These are phyloP conservation scores for Apotomis capreana DNA, from an alignment of 2,888 invertebrate species.

Conservation along the genomic window DNA sequence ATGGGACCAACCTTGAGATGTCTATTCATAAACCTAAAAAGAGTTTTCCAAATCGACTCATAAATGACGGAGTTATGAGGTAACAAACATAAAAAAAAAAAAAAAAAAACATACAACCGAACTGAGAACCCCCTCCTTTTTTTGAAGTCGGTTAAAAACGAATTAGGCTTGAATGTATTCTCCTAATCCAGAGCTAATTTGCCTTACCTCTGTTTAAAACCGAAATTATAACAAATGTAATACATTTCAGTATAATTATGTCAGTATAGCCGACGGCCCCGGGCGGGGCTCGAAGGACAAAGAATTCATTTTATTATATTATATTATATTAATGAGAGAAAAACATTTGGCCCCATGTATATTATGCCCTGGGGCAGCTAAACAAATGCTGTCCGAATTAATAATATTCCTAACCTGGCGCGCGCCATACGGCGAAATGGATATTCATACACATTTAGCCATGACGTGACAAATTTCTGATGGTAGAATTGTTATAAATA, in stretches of 20 bases:
- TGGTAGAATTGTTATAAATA: too few relatives aligned
- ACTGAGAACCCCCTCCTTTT: too few relatives aligned
- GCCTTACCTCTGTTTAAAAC: neutral
- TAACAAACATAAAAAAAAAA: too few relatives aligned
- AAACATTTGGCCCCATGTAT: neutral
- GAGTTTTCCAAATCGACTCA: too few relatives aligned
- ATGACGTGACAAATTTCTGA: too few relatives aligned
- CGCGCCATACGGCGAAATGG: neutral
- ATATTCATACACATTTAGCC: too few relatives aligned
- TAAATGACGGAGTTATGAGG: too few relatives aligned
- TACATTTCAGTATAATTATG: neutral
- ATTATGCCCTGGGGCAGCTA: neutral
- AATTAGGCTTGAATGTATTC: neutral
- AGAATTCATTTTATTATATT: constrained; percentile 9
- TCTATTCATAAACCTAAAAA: too few relatives aligned
- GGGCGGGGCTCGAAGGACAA: neutral
- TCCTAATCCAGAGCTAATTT: neutral
- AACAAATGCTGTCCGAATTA: neutral
- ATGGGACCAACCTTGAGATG: too few relatives aligned
- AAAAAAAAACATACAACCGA: too few relatives aligned
- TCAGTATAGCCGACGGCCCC: neutral
- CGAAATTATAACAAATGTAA: constrained; percentile 1
- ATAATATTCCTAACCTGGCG: neutral
- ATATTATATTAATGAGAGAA: constrained; percentile 17
- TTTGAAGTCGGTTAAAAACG: too few relatives aligned